These are phyloP conservation scores for Delphinapterus leucas DNA, from an alignment of 2,113 vertebrate species.

Conservation along the genomic window DNA sequence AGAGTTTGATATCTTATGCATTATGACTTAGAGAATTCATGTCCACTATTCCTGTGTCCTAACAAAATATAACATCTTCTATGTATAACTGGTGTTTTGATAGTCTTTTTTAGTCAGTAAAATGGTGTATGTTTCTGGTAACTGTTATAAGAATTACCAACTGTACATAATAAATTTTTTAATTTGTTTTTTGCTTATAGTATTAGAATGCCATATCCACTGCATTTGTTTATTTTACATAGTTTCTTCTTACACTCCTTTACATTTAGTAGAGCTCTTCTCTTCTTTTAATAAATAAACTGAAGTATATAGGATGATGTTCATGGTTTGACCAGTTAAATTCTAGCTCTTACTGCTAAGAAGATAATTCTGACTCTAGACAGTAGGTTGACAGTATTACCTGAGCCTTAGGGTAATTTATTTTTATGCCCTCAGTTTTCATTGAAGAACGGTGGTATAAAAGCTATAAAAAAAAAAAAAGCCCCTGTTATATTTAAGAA, in stretches of 20 bases:
- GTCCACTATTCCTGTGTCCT: background rate
- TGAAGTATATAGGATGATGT: background rate
- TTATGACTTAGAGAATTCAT: background rate
- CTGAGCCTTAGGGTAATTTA: background rate
- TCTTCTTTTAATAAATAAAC: background rate
- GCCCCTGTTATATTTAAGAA: background rate
- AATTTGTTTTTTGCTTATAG: background rate
- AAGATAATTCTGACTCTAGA: background rate
- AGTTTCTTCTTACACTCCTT: background rate
- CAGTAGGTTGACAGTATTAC: background rate
- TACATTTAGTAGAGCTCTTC: background rate
- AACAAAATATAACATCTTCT: background rate
- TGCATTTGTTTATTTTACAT: background rate
- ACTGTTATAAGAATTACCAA: background rate
- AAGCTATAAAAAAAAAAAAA: background rate
- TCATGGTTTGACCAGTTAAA: slow-evolving; percentile 17
- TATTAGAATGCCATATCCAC: background rate
- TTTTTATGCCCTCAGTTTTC: background rate
- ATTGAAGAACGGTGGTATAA: background rate
- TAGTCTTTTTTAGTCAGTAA: background rate
- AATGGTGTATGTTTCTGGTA: background rate
- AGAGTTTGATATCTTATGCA: background rate
- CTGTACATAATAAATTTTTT: background rate
- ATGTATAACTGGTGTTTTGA: background rate
- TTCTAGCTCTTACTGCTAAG: background rate